These are phyloP conservation scores for Patiria miniata DNA, from an alignment of 35 echinoderm and acorn worm species.

Conservation along the genomic window DNA sequence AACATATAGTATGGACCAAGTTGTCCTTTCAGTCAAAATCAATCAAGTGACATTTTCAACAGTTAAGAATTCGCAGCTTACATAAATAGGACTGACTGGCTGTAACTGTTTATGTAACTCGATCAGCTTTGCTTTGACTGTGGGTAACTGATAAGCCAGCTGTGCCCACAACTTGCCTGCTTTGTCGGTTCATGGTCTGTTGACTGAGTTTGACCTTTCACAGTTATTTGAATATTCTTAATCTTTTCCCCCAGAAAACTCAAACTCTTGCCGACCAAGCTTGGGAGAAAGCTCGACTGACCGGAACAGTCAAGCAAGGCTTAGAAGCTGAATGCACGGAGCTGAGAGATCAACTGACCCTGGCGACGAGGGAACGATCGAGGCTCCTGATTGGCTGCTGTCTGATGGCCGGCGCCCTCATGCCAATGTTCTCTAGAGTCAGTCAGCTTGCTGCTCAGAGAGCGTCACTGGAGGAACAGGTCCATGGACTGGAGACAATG, in stretches of 20 bases:
- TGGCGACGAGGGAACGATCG: conserved; percentile 35
- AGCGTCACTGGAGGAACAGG: conserved; percentile 55
- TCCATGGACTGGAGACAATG: conserved; percentile 44
- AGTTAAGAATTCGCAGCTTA: too few species aligned
- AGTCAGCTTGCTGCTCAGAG: conserved; percentile 68
- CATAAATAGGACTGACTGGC: too few species aligned
- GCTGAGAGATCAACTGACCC: conserved; percentile 29
- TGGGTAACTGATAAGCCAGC: too few species aligned
- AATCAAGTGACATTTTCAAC: too few species aligned
- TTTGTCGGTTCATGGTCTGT: too few species aligned
- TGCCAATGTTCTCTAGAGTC: conserved; percentile 51
- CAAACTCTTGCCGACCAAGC: conserved; percentile 74
- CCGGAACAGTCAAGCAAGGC: conserved; percentile 62
- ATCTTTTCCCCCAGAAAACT: conserved; percentile 77
- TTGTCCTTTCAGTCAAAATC: too few species aligned
- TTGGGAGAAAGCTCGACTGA: conserved; percentile 50
- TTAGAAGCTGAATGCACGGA: conserved; percentile 60
- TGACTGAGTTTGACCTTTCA: too few species aligned
- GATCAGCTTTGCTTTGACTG: too few species aligned
- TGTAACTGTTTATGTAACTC: too few species aligned
- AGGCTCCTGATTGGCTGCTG: conserved; percentile 64
- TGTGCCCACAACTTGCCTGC: too few species aligned
- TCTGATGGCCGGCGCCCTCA: conserved; percentile 69
- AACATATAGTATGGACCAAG: too few species aligned
- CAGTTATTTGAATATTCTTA: too few species aligned